phyloP scores from a whole-genome alignment of 1,140 invertebrate genomes.

The Leptinotarsa undecemlineata region DNA sequence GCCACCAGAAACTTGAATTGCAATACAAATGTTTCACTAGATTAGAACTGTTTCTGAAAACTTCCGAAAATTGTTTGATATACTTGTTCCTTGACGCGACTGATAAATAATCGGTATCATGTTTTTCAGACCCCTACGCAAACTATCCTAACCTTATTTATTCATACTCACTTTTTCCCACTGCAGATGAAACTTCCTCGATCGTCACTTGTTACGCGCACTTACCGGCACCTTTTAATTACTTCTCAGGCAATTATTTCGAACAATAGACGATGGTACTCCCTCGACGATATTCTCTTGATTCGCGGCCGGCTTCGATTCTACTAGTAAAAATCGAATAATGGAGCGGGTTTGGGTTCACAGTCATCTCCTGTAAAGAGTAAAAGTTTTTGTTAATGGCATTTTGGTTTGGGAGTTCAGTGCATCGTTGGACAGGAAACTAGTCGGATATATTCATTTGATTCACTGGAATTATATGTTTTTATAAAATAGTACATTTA shows the following conservation, averaged over 20 bases:
- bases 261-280: slow-evolving; percentile 14
- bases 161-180: slow-evolving; percentile 4
- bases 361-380: slow-evolving; percentile 34
- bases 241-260: slow-evolving; percentile 20
- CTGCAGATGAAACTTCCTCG: neutral
- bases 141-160: too few relatives aligned
- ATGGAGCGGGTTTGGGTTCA: slow-evolving; percentile 15
- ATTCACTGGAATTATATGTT: too few relatives aligned
- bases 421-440: neutral
- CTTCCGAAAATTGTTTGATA: too few relatives aligned
- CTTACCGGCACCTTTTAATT: slow-evolving; percentile 8
- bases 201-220: slow-evolving; percentile 8
- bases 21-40: too few relatives aligned
- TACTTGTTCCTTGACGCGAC: too few relatives aligned
- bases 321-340: slow-evolving; percentile 15
- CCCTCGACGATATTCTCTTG: slow-evolving; percentile 14
- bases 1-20: too few relatives aligned
- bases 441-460: too few relatives aligned
- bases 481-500: too few relatives aligned
- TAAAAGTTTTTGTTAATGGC: slow-evolving; percentile 27
- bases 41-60: too few relatives aligned
- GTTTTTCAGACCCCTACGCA: too few relatives aligned
- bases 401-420: neutral
- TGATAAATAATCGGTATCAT: too few relatives aligned
- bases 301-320: slow-evolving; percentile 15